Base-by-base conservation (phyloP, 1,140 invertebrate species). In the Geopemphigus sp. region DNA sequence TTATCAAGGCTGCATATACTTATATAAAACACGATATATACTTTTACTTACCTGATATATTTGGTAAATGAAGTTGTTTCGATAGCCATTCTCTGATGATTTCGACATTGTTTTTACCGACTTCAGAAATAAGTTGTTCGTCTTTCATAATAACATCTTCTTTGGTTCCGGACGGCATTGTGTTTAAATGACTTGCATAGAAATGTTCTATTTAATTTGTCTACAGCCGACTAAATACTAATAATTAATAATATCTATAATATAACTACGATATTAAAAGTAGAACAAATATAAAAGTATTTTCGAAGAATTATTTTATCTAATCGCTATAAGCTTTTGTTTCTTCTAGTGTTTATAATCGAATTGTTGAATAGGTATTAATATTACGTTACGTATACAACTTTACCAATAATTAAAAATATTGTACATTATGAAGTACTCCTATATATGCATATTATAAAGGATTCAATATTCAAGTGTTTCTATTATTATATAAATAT, bases 321-420 rank as follows among this genome's bases (percentile, higher is more conserved):
- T 66, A 29, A 66, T 66, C 63, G 39, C 19, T 66, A 45, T 19
- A 32, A 66, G 63, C 45, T 66, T 22, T 64, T 39, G 61, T 64
- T 64, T 64, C 17, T 64, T 45, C 17, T 64, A n/a, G 19, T 61
- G 59, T 61, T 26, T 61, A 61, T 61, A 29, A 14, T 26, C 26
- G 26, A 61, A 29, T 63, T 29, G 59, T 8, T 6, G 17, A 63
- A 32, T 11, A 8, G 8, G 26, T 63, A 19, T 26, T 1, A 19
- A 63, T 15, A 50, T 50, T 50, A 63, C 1, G 29, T 61, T 61
- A 63, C 24, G 26, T 26, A 29, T 29, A 61, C 29, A 15, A 29
- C 19, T 63, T 91, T 50, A 8, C 1, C 47, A 50, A 50, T 50
- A 50, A 12, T 12, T 14, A 50, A 12, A 50, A 50, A 14, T 50